phyloP scores from a whole-genome alignment of 2,113 vertebrate genomes.

The Galbula dea region DNA sequence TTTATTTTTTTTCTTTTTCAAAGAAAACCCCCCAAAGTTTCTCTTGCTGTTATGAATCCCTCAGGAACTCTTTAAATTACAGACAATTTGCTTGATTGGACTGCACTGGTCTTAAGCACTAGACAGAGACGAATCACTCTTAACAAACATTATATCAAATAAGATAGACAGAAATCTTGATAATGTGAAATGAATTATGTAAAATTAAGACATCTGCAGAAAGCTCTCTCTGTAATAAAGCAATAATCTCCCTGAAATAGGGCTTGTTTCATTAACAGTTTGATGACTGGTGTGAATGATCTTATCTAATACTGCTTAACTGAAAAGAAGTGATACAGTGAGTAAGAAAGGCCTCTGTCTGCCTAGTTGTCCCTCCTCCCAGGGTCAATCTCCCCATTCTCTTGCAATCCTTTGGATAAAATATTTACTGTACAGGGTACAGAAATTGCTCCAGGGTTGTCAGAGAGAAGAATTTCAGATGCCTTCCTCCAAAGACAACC shows the following conservation, averaged over 20 bases:
- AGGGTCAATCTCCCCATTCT: background rate
- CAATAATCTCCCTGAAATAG: conserved; percentile 43
- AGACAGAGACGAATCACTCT: conserved; percentile 63
- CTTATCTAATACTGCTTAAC: conserved; percentile 31
- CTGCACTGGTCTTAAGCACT: conserved; percentile 49
- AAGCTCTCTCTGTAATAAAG: conserved; percentile 44
- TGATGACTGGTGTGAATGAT: conserved; percentile 27
- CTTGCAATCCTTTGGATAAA: background rate
- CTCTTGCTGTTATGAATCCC: conserved; percentile 49
- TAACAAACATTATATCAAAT: conserved; percentile 68
- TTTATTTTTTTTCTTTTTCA: background rate
- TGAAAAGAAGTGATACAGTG: background rate
- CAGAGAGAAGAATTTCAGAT: background rate
- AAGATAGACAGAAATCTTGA: conserved; percentile 63
- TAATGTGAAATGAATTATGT: conserved; percentile 60
- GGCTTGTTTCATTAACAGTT: conserved; percentile 46
- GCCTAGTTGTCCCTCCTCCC: background rate
- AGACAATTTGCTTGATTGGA: conserved; percentile 69
- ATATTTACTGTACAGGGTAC: background rate
- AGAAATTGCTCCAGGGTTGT: background rate
- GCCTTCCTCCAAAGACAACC: background rate
- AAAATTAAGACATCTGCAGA: conserved; percentile 61
- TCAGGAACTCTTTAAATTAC: conserved; percentile 61
- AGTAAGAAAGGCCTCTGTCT: background rate
- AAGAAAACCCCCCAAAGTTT: conserved; percentile 43